phyloP scores from a whole-genome alignment of 2,888 invertebrate species.

The Drosophila multiciliata region DNA sequence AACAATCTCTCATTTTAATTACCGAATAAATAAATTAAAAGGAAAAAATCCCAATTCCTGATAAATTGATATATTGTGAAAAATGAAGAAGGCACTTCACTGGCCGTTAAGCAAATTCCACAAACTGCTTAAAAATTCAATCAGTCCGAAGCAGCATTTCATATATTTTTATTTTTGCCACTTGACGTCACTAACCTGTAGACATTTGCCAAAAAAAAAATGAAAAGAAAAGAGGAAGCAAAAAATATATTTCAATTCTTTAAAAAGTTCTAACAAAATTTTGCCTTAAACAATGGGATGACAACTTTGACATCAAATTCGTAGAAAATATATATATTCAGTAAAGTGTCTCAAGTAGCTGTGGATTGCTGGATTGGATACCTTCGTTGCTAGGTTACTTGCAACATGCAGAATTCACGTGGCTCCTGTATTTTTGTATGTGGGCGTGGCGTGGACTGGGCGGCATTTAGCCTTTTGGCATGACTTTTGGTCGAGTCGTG shows the following conservation, averaged over 20 bases:
- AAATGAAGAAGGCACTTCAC: constrained; percentile 25
- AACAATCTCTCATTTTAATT: constrained; percentile 34
- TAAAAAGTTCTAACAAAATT: constrained; percentile 29
- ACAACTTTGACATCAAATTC: constrained; percentile 61
- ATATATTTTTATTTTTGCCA: constrained; percentile 47
- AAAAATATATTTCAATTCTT: constrained; percentile 35
- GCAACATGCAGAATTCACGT: constrained; percentile 43
- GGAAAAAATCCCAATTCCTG: background rate
- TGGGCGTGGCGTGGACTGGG: constrained; percentile 12
- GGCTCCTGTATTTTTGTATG: constrained; percentile 20
- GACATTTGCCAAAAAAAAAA: constrained; percentile 22
- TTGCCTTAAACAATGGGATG: constrained; percentile 54
- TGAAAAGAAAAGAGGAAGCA: constrained; percentile 3
- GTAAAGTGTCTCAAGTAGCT: constrained; percentile 18
- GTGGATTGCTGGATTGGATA: constrained; percentile 15
- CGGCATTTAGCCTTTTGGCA: constrained; percentile 23
- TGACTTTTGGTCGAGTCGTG: constrained; percentile 53
- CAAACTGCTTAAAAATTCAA: constrained; percentile 68
- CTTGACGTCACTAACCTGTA: constrained; percentile 79
- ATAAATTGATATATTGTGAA: constrained; percentile 21
- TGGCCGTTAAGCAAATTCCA: constrained; percentile 62
- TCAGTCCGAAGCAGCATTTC: constrained; percentile 58
- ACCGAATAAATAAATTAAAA: constrained; percentile 21
- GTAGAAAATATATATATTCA: constrained; percentile 42
- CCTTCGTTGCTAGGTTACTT: constrained; percentile 54